Evolutionary conservation across 1,140 invertebrate genomes (phyloP).

Genomic region (Paracyclopina nana): DNA sequence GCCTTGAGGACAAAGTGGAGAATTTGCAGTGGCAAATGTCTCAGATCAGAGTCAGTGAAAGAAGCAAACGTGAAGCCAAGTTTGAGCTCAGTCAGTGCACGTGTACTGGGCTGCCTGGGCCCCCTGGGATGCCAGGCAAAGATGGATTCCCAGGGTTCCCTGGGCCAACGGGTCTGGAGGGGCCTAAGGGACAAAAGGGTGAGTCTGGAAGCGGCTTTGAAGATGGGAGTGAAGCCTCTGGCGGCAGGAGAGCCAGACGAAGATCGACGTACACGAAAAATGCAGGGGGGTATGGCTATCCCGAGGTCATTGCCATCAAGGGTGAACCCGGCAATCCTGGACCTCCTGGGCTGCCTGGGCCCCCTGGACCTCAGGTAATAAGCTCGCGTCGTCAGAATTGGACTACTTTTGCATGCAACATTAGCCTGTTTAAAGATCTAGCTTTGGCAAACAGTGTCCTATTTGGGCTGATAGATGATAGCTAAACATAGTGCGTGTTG

Average conservation of each 20-base stretch:
- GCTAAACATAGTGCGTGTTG: too few species aligned
- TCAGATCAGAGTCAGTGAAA: too few species aligned
- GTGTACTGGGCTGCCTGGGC: conserved; percentile 23
- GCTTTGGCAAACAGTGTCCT: too few species aligned
- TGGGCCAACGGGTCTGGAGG: conserved; percentile 24
- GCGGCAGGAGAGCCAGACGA: background rate
- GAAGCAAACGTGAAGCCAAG: too few species aligned
- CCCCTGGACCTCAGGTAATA: conserved; percentile 1
- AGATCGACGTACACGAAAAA: conserved; percentile 3
- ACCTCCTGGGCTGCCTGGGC: conserved; percentile 21
- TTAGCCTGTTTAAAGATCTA: too few species aligned
- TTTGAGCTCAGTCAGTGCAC: too few species aligned
- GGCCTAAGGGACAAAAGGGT: conserved; percentile 24
- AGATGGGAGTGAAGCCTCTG: conserved; percentile 13
- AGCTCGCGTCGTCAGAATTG: too few species aligned
- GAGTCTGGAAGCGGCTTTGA: conserved; percentile 23
- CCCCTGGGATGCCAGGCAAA: conserved; percentile 23
- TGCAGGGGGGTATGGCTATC: conserved; percentile 3
- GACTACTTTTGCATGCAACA: too few species aligned
- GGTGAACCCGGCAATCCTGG: conserved; percentile 24
- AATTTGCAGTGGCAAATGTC: too few species aligned
- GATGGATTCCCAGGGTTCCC: conserved; percentile 24
- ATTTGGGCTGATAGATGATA: too few species aligned
- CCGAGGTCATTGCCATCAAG: conserved; percentile 21
- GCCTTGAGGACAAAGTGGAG: too few species aligned